A percentile compares a stretch with the other conserved stretches of the same genome.
These are phyloP conservation scores for Habrosyne pyritoides DNA, from an alignment of 2,888 invertebrate species.

Conservation along the genomic window DNA sequence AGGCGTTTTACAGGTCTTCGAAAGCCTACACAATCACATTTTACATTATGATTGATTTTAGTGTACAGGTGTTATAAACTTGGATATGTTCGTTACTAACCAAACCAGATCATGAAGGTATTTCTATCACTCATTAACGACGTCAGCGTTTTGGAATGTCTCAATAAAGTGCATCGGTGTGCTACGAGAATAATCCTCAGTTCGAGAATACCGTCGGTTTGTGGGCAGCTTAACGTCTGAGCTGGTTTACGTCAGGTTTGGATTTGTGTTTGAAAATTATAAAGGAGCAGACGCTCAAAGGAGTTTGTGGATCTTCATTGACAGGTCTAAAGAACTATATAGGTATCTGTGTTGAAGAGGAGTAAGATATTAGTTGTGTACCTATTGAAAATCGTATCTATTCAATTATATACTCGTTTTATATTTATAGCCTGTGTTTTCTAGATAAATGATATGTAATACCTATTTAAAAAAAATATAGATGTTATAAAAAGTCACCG, in stretches of 20 bases:
- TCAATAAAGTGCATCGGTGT: background rate
- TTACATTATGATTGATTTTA: no score
- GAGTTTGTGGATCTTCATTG: background rate
- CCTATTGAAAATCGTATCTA: background rate
- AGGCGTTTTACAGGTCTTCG: no score
- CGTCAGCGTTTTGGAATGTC: background rate
- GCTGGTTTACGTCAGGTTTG: conserved; percentile 26
- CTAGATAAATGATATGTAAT: no score
- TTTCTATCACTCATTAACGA: no score
- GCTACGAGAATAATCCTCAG: conserved; percentile 24
- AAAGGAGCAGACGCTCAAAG: conserved; percentile 24
- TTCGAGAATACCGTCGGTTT: conserved; percentile 24
- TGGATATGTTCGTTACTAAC: no score
- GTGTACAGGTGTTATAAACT: no score
- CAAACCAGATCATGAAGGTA: no score
- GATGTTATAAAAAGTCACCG: no score
- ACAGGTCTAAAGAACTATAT: background rate
- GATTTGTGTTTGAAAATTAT: conserved; percentile 37
- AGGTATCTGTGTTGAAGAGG: background rate
- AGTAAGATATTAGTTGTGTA: conserved; percentile 11
- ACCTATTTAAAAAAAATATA: no score
- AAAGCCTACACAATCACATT: no score
- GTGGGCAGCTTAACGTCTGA: conserved; percentile 24
- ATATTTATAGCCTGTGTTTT: no score
- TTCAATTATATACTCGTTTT: background rate